Conservation (phyloP, 2,113 vertebrate genomes). For the Todiramphus chloris region DNA sequence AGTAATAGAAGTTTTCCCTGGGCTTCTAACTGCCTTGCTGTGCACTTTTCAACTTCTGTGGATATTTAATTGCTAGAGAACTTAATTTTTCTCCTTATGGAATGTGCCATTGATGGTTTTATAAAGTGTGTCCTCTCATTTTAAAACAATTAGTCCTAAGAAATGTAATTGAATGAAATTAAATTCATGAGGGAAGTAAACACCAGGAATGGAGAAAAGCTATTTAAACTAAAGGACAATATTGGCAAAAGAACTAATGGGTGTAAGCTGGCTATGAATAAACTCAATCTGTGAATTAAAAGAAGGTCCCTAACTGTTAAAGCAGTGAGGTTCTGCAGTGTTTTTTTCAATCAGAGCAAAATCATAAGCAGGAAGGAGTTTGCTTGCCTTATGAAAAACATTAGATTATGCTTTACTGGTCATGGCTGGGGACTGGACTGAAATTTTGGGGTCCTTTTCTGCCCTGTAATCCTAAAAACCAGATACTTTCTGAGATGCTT, state of each 20-base stretch:
- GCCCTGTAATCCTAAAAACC: background rate
- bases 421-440: background rate
- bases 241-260: slow-evolving; percentile 34
- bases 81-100: slow-evolving; percentile 40
- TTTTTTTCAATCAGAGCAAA: background rate
- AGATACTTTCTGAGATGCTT: background rate
- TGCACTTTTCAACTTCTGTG: background rate
- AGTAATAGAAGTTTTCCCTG: background rate
- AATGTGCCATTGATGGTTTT: slow-evolving; percentile 24
- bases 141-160: slow-evolving; percentile 48
- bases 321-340: background rate
- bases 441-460: background rate
- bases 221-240: slow-evolving; percentile 54
- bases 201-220: slow-evolving; percentile 7
- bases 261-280: slow-evolving; percentile 9
- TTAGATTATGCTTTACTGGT: background rate
- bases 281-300: slow-evolving; percentile 25
- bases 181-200: slow-evolving; percentile 37
- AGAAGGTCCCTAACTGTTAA: background rate
- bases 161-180: slow-evolving; percentile 47
- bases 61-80: slow-evolving; percentile 11
- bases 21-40: background rate
- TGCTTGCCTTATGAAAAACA: background rate
- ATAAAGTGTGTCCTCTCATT: slow-evolving; percentile 25
- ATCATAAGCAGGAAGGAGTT: background rate